Conservation (phyloP, 2,113 vertebrate species). For the Uria aalge region DNA sequence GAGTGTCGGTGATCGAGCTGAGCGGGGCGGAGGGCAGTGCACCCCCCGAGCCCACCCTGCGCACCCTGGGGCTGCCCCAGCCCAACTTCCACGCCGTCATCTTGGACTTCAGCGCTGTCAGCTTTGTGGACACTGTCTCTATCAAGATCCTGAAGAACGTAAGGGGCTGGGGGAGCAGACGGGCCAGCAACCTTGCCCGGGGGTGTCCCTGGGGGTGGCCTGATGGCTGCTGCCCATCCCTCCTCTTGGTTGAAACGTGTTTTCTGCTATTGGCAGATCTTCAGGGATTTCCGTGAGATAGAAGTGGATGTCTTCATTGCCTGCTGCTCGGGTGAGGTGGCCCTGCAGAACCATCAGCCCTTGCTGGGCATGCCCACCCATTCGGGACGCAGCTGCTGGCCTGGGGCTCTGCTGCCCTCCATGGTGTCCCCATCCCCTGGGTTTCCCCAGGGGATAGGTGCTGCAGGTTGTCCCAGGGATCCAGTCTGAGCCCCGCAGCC, state of each 20-base stretch:
- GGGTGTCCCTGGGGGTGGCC: not conserved
- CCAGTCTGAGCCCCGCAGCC: not conserved
- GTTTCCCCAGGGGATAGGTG: not conserved
- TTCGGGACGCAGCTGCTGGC: not conserved
- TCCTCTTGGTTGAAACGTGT: not conserved
- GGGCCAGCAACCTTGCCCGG: fast-evolving
- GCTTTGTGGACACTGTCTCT: conserved; percentile 90
- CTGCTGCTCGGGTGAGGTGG: conserved; percentile 64
- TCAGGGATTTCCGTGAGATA: conserved; percentile 83
- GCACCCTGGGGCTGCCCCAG: conserved; percentile 61
- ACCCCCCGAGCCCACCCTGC: not conserved
- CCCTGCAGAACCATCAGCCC: not conserved
- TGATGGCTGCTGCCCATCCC: fast-evolving
- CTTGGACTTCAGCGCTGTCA: conserved; percentile 87
- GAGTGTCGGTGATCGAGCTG: not conserved
- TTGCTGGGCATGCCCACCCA: fast-evolving
- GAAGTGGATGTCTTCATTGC: conserved; percentile 80
- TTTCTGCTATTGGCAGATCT: conserved; percentile 79
- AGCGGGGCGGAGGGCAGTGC: not conserved
- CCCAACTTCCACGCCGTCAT: conserved; percentile 76
- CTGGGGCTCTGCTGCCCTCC: not conserved
- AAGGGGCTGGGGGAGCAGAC: conserved; percentile 1
- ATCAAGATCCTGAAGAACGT: conserved; percentile 89
- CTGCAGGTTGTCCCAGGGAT: not conserved
- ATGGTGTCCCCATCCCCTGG: not conserved